Base-by-base conservation (phyloP, 2,797 vertebrate genomes). In the Diplodus sargus region DNA sequence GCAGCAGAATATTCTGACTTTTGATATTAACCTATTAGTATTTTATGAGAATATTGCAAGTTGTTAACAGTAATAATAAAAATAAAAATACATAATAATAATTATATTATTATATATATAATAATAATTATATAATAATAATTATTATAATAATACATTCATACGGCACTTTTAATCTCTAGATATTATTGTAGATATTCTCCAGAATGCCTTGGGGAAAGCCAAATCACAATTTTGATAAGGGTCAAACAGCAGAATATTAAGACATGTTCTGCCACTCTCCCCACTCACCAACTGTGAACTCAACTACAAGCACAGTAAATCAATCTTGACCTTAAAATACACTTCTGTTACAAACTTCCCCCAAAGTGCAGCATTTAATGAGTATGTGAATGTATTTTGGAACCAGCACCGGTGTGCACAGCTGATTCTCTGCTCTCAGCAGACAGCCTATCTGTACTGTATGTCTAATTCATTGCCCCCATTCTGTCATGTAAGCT, bases 401-500 rank as follows among this genome's bases (percentile, higher is more conserved):
- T 65, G 56, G 74, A 86, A 63, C 5, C 22, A 49, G 62, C 67
- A 1, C 34, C 70, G 63, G 28, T 48, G 69, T 71, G 75, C 56
- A 28, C 42, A 67, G 79, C 47, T 63, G 34, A 75, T 67, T 67
- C 51, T 77, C n/a, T 57, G 54, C 80, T 64, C 86, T 83, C 76
- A 70, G 68, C 80, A 76, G 74, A 72, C 79, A 70, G 73, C 48
- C 39, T 67, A 51, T 76, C 76, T 81, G 72, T 67, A 43, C 70
- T 84, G 49, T 87, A 92, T 90, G 81, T 86, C 83, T 92, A 89
- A 92, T 91, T 91, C 87, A 92, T 86, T 88, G 84, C 59, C 90
- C 92, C 65, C 89, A 90, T 93, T 92, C 90, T 89, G 89, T 91
- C 92, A 88, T 70, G 81, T 82, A 69, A 66, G 73, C 66, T 69